phyloP scores from a whole-genome alignment of 2,113 vertebrate genomes.

The Furnarius figulus region DNA sequence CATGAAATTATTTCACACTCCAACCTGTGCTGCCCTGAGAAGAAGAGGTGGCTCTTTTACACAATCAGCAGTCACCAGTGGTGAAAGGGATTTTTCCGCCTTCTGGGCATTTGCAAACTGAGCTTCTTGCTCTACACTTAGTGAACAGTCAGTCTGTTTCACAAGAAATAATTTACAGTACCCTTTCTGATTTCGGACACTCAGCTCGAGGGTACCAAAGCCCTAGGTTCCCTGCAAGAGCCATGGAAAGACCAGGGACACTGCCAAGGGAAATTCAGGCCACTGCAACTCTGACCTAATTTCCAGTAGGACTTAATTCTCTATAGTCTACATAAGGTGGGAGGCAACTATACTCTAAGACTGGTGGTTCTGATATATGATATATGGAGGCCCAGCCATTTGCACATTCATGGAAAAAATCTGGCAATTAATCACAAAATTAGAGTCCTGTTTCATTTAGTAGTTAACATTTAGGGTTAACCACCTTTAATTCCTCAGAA shows the following conservation, averaged over 20 bases:
- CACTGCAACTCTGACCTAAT: background rate
- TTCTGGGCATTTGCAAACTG: background rate
- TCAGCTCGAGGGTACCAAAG: background rate
- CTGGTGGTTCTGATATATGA: background rate
- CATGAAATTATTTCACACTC: background rate
- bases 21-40: background rate
- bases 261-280: background rate
- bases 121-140: background rate
- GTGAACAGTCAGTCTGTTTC: background rate
- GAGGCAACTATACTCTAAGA: background rate
- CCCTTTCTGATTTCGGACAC: accelerated
- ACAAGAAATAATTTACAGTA: background rate
- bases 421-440: background rate
- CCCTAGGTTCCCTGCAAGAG: accelerated
- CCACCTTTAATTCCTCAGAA: background rate
- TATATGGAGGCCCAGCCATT: background rate
- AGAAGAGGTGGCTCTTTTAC: background rate
- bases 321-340: background rate
- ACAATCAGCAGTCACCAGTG: background rate
- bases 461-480: background rate
- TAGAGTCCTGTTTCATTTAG: background rate
- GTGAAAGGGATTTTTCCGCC: background rate
- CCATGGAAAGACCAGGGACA: background rate
- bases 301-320: background rate
- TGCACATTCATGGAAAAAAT: background rate